Evolutionary conservation across 2,888 invertebrate genomes (phyloP).

Genomic region (Drosophila multiciliata): DNA sequence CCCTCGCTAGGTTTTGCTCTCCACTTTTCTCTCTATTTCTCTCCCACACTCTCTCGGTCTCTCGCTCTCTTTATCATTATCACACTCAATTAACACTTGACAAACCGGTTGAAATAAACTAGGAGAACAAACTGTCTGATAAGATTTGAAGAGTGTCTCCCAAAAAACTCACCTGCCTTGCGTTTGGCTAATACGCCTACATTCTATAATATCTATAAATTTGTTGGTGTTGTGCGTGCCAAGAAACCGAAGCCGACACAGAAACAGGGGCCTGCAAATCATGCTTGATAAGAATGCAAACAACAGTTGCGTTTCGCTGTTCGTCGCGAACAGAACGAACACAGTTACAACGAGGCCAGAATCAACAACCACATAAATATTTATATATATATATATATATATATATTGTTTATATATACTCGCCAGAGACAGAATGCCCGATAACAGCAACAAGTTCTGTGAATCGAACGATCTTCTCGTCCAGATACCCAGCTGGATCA

Average conservation of each 20-base stretch:
- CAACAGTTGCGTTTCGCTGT: slow-evolving; percentile 64
- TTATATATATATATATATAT: background rate
- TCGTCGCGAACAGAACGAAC: slow-evolving; percentile 41
- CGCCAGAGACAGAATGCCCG: slow-evolving; percentile 61
- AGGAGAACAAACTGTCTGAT: slow-evolving; percentile 53
- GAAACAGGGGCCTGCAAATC: slow-evolving; percentile 45
- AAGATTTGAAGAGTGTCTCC: slow-evolving; percentile 36
- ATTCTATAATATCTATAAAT: background rate
- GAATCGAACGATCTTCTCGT: slow-evolving; percentile 46
- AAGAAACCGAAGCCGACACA: slow-evolving; percentile 32
- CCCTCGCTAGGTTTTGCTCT: background rate
- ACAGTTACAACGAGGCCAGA: slow-evolving; percentile 11
- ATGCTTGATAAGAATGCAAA: slow-evolving; percentile 68
- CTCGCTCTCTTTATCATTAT: slow-evolving; percentile 6
- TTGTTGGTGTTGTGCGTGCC: slow-evolving; percentile 38
- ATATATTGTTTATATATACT: slow-evolving; percentile 3
- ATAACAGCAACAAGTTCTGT: slow-evolving; percentile 74
- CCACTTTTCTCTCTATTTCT: background rate
- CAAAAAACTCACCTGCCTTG: slow-evolving; percentile 29
- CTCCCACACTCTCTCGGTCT: background rate
- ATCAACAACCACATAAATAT: background rate
- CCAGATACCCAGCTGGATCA: slow-evolving; percentile 80
- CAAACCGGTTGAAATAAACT: slow-evolving; percentile 64
- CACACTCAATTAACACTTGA: slow-evolving; percentile 27
- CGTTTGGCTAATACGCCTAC: slow-evolving; percentile 22